Base-by-base conservation (phyloP, 2,113 vertebrate genomes). In the Erythrocercus mccallii region DNA sequence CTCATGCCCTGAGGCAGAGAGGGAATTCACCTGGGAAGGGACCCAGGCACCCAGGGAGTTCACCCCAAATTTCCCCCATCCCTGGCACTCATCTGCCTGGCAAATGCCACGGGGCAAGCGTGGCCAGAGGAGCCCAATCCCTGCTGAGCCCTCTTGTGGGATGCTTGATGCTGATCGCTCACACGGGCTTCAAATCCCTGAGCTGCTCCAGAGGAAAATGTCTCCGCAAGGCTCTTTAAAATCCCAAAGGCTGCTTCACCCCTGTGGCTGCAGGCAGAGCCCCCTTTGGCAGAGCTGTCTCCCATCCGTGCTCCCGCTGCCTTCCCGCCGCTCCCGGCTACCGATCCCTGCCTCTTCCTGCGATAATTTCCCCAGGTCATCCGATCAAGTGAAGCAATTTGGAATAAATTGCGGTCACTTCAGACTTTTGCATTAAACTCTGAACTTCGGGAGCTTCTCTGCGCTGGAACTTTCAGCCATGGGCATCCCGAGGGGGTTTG, bases 381-480 rank as follows among this genome's bases (percentile, higher is more conserved):
- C 0, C 1, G 62, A 92, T 96, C 95, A 97, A 97, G 79, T 5
- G 37, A 96, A 97, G 90, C 95, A 97, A 97, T 97, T 94, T 94
- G 81, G 92, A 95, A 85, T 71, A 96, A 94, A 95, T 76, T 91
- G 58, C 31, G 44, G 92, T 62, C 17, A 35, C 71, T 81, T 93
- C 88, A 93, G 93, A 88, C 28, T 93, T 94, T 91, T 88, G 45
- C 88, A 94, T 97, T 97, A 93, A 96, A 93, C 92, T 94, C 77
- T 95, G 96, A 97, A 91, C 60, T 76, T 89, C 6, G n/a, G 80
- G 88, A 96, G 78, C 48, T 68, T 48, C 13, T 3, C 40, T 72
- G 54, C 82, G 18, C 78, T 86, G 90, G 93, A 94, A 20, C 78
- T n/a, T 56, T 37, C 82, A 38, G 44, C 1, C 7, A 31, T 47